These are phyloP conservation scores for Lacerta viridis DNA, from an alignment of 2,797 vertebrate genomes.

Conservation along the genomic window DNA sequence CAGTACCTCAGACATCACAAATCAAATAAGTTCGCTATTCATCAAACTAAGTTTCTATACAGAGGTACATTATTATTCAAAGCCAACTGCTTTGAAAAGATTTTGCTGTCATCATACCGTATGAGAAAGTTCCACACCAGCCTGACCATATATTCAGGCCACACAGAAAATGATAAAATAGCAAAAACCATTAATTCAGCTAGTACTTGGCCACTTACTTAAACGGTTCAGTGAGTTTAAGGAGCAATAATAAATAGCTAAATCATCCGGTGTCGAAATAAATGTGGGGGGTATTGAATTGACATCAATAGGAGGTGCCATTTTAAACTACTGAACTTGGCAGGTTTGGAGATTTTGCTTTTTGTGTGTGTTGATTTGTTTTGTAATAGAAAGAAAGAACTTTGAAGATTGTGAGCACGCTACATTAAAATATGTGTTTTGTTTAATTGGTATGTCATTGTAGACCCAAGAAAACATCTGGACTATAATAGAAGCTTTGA, in stretches of 20 bases:
- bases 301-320: neutral
- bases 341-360: neutral
- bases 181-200: neutral
- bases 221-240: accelerated
- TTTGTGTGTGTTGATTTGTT: neutral
- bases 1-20: slow-evolving; percentile 1
- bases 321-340: neutral
- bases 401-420: slow-evolving; percentile 10
- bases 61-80: neutral
- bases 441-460: slow-evolving; percentile 41
- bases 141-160: neutral
- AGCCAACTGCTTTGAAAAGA: slow-evolving; percentile 6
- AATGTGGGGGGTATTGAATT: neutral
- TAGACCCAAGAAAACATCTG: slow-evolving; percentile 29
- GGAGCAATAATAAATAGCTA: neutral
- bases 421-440: slow-evolving; percentile 38
- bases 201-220: neutral
- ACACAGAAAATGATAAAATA: neutral
- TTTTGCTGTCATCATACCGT: neutral
- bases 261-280: too few relatives aligned
- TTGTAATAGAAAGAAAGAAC: neutral
- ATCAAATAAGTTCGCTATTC: neutral
- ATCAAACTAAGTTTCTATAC: slow-evolving; percentile 13
- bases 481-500: slow-evolving; percentile 33
- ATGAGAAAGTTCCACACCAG: accelerated